phyloP scores from a whole-genome alignment of 2,888 invertebrate species.

The Eupeodes latifasciatus region DNA sequence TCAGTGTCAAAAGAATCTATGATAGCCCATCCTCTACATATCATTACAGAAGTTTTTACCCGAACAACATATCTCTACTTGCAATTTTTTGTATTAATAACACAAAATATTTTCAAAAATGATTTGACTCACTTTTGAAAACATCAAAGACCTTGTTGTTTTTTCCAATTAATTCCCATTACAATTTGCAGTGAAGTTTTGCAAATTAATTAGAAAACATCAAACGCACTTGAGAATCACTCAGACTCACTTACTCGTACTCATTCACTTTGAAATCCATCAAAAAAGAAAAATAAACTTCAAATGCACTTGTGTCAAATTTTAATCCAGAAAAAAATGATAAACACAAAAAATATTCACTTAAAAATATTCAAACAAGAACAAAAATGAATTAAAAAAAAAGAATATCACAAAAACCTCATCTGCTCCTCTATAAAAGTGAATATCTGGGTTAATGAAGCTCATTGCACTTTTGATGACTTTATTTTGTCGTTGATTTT shows the following conservation, averaged over 20 bases:
- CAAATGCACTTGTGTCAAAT: constrained; percentile 47
- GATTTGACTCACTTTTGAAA: constrained; percentile 9
- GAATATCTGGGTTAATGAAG: constrained; percentile 44
- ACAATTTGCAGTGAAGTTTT: constrained; percentile 34
- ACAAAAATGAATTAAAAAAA: background rate
- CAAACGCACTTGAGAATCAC: constrained; percentile 38
- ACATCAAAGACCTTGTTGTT: constrained; percentile 10
- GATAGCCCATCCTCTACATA: too few relatives aligned
- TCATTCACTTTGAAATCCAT: constrained; percentile 36
- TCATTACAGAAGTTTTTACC: too few relatives aligned
- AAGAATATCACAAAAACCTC: background rate
- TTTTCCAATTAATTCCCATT: background rate
- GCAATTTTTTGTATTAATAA: background rate
- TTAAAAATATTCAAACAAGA: constrained; percentile 6
- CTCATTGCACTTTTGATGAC: constrained; percentile 35
- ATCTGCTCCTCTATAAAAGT: background rate
- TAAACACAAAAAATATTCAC: constrained; percentile 3
- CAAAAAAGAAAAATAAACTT: constrained; percentile 6
- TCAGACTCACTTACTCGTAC: background rate
- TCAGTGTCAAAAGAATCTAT: too few relatives aligned
- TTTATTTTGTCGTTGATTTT: background rate
- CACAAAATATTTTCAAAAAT: background rate
- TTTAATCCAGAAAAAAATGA: constrained; percentile 1
- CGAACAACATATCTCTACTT: too few relatives aligned
- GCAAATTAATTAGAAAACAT: constrained; percentile 27